Evolutionary conservation across 2,888 invertebrate species (phyloP).

Genomic region (Galeruca laticollis): DNA sequence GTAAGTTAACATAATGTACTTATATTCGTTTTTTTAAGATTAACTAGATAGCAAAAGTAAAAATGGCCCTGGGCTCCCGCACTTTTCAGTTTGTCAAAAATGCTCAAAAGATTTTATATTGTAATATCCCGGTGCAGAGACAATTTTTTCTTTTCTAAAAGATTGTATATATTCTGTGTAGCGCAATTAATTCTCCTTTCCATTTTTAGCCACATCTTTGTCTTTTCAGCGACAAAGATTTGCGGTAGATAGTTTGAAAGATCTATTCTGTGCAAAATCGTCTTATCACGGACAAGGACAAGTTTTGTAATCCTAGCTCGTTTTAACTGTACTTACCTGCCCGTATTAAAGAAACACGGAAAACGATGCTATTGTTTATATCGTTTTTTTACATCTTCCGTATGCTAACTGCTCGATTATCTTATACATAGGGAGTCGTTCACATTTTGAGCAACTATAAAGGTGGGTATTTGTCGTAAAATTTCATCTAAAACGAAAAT

Average conservation of each 20-base stretch:
- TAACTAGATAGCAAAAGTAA: too few species aligned
- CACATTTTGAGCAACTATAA: neutral
- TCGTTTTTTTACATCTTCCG: slow-evolving; percentile 54
- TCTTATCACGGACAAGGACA: slow-evolving; percentile 36
- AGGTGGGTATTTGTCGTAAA: too few species aligned
- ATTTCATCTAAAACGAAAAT: too few species aligned
- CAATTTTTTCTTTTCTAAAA: too few species aligned
- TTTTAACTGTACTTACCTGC: slow-evolving; percentile 54
- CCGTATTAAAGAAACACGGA: slow-evolving; percentile 46
- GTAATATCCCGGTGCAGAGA: too few species aligned
- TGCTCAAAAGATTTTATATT: too few species aligned
- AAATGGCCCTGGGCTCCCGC: too few species aligned
- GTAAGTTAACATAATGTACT: too few species aligned
- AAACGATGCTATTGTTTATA: slow-evolving; percentile 59
- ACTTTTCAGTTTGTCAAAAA: too few species aligned
- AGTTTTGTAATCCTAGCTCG: slow-evolving; percentile 45
- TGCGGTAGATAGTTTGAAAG: slow-evolving; percentile 21
- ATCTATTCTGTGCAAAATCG: slow-evolving; percentile 14
- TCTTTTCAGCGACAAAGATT: slow-evolving; percentile 24
- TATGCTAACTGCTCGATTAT: slow-evolving; percentile 57
- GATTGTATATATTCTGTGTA: neutral
- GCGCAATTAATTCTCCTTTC: slow-evolving; percentile 7
- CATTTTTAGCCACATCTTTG: slow-evolving; percentile 24
- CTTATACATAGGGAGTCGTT: slow-evolving; percentile 17
- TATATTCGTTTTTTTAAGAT: too few species aligned